A percentile compares a stretch with the other conserved stretches of the same genome.
These are phyloP conservation scores for Daubentonia madagascariensis DNA, from an alignment of 2,113 vertebrate genomes.

Conservation along the genomic window DNA sequence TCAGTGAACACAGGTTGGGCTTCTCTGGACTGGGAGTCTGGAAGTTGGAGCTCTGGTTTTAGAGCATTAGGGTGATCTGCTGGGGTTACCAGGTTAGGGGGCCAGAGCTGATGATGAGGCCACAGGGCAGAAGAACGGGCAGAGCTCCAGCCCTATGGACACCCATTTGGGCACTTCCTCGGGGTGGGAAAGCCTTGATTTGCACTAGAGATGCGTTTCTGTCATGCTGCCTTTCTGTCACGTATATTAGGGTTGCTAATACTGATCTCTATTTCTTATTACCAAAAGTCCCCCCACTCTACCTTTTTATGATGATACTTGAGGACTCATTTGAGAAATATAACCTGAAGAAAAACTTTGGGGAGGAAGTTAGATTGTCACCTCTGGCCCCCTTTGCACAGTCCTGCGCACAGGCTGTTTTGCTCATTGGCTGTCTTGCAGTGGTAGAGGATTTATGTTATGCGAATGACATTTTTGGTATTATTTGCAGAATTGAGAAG, in stretches of 20 bases:
- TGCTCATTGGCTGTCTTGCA: background rate
- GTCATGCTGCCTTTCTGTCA: background rate
- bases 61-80: background rate
- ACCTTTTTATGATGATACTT: background rate
- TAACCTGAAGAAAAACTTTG: background rate
- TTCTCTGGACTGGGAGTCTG: background rate
- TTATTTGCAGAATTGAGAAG: slow-evolving; percentile 28
- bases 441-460: background rate
- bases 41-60: background rate
- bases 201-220: background rate
- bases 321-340: background rate
- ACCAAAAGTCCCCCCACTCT: background rate
- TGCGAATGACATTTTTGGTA: slow-evolving; percentile 8
- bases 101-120: background rate
- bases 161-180: background rate
- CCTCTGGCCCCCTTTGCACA: background rate
- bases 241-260: background rate
- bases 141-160: background rate
- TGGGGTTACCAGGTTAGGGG: background rate
- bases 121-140: background rate
- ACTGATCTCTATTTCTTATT: background rate
- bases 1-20: background rate
- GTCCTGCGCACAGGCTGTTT: background rate
- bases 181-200: background rate
- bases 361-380: background rate